Percentiles rank a stretch among this genome's conserved stretches.
Evolutionary conservation across 2,113 vertebrate genomes (phyloP).

Genomic region (Pterocles orientalis): DNA sequence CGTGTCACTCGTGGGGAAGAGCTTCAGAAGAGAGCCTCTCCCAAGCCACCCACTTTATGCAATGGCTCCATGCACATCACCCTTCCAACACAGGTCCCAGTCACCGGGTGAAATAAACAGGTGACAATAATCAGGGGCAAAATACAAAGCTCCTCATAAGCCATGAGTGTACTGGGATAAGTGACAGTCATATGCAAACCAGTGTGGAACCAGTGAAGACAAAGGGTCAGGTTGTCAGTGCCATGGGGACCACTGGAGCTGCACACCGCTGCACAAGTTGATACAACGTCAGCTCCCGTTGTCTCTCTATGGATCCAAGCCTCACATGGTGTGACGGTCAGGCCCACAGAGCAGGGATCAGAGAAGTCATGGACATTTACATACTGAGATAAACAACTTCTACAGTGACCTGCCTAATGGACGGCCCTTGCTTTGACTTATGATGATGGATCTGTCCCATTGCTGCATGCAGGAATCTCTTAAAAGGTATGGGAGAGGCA

Average conservation of each 20-base stretch:
- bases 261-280: not conserved
- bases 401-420: not conserved
- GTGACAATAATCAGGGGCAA: not conserved
- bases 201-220: not conserved
- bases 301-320: not conserved
- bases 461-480: not conserved
- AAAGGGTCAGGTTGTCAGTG: not conserved
- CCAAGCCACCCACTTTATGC: not conserved
- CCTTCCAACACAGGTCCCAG: not conserved
- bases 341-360: not conserved
- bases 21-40: not conserved
- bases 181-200: not conserved
- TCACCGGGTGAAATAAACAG: fast-evolving
- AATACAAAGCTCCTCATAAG: not conserved
- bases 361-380: not conserved
- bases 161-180: not conserved
- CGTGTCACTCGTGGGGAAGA: not conserved
- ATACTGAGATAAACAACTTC: not conserved
- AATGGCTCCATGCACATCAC: not conserved
- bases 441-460: not conserved
- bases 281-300: fast-evolving
- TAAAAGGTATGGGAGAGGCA: not conserved
- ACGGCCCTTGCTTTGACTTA: not conserved
- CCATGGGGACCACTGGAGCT: not conserved
- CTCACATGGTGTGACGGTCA: not conserved